Evolutionary conservation across 2,113 vertebrate species (phyloP).

Genomic region (Forbesichthys papilliferus): DNA sequence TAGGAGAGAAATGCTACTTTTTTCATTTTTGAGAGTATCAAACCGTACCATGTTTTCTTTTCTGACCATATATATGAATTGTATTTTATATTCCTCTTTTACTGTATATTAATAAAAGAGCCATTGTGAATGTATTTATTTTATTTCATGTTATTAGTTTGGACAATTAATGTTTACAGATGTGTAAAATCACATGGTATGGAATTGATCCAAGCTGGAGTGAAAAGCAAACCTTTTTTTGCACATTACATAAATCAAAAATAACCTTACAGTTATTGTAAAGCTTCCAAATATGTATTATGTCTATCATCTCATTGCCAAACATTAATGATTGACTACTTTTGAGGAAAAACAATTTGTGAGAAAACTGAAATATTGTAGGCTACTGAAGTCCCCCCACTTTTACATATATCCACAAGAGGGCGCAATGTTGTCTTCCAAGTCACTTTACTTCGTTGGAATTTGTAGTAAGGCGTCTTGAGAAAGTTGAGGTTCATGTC

Average conservation of each 20-base stretch:
- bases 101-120: constrained; percentile 60
- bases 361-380: no score
- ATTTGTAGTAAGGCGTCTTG: no score
- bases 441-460: not conserved
- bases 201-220: not conserved
- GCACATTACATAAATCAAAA: not conserved
- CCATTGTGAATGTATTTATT: constrained; percentile 16
- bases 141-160: not conserved
- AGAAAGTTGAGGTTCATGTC: no score
- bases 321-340: no score
- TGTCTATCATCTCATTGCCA: no score
- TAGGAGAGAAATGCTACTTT: not conserved
- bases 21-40: constrained; percentile 13
- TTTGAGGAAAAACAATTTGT: no score
- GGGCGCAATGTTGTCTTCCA: not conserved
- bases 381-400: not conserved
- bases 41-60: constrained; percentile 12
- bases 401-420: not conserved
- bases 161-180: not conserved
- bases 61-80: constrained; percentile 38
- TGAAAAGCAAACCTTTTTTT: not conserved
- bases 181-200: not conserved
- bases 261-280: no score
- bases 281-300: no score
- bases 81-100: constrained; percentile 56